Percentiles rank a stretch among this genome's conserved stretches.
phyloP scores from a whole-genome alignment of 2,797 vertebrate genomes.

The Artibeus jamaicensis region DNA sequence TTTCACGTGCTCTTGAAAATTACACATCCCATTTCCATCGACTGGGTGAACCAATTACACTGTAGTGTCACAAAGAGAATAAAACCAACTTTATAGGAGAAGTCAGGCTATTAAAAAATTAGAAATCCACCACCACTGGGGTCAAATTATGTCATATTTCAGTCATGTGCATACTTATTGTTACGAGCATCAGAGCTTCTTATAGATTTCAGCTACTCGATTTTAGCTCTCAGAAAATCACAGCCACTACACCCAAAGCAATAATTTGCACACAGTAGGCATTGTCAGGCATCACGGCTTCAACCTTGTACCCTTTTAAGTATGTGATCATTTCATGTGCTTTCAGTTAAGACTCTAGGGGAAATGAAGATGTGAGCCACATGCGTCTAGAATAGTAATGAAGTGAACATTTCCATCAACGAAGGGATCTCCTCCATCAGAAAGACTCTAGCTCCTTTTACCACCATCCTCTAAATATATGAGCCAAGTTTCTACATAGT shows the following conservation, averaged over 20 bases:
- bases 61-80: neutral
- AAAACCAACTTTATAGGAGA: conserved; percentile 1
- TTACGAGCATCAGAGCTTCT: neutral
- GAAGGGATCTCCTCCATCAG: neutral
- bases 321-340: neutral
- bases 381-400: no score
- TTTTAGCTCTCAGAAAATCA: conserved; percentile 12
- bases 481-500: neutral
- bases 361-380: neutral
- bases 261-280: neutral
- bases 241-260: neutral
- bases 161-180: neutral
- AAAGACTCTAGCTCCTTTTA: neutral
- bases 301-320: neutral
- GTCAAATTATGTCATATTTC: neutral
- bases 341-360: neutral
- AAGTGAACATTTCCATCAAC: neutral
- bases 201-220: neutral
- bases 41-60: neutral
- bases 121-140: neutral
- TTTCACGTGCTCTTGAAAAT: neutral
- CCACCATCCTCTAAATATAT: neutral
- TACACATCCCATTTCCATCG: neutral
- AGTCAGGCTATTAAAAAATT: neutral
- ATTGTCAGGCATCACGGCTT: neutral